Evolutionary conservation across 1,140 invertebrate species (phyloP).

Genomic region (Acyrthosiphon pisum): DNA sequence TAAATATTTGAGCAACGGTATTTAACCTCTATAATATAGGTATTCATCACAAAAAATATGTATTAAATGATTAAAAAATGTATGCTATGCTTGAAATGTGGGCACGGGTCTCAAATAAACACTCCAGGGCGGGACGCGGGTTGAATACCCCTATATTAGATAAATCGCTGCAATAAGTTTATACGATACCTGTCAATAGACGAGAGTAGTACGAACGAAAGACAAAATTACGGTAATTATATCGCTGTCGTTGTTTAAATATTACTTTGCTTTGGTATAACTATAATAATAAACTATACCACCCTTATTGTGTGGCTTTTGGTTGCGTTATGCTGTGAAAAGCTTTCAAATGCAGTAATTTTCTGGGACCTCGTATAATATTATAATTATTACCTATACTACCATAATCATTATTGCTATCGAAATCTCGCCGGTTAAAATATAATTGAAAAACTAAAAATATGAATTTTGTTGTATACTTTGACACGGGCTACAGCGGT

Average conservation of each 20-base stretch:
- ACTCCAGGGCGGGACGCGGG: too few species aligned
- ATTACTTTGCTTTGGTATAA: not conserved
- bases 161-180: not conserved
- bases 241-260: not conserved
- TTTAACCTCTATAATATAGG: too few species aligned
- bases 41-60: too few species aligned
- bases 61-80: too few species aligned
- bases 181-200: not conserved
- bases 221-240: not conserved
- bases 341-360: not conserved
- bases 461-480: not conserved
- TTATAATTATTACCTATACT: not conserved
- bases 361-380: not conserved
- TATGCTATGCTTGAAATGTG: too few species aligned
- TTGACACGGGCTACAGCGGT: too few species aligned
- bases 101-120: too few species aligned
- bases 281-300: conserved; percentile 1
- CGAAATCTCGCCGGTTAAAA: not conserved
- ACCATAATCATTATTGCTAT: not conserved
- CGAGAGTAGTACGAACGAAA: not conserved
- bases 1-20: too few species aligned
- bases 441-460: not conserved
- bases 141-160: not conserved
- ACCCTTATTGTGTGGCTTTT: not conserved
- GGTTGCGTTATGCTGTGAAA: not conserved